Evolutionary conservation across 2,888 invertebrate genomes (phyloP), one percentile per base, ranked within the genome.

Genomic region (Parochlus steinenii): DNA sequence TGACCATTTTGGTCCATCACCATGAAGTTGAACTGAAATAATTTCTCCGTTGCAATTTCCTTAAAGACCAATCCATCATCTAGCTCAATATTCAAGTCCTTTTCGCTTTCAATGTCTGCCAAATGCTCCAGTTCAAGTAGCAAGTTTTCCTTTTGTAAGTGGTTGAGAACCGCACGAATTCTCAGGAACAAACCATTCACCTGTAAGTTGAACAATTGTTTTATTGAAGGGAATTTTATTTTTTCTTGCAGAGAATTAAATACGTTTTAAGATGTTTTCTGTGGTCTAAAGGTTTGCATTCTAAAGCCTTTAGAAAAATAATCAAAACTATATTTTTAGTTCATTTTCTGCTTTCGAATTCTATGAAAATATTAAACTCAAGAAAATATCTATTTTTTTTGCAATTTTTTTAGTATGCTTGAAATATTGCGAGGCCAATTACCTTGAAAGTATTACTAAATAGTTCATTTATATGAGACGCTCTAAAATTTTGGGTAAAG

Each of bases 391-490:
- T n/a, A n/a, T n/a, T n/a, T n/a, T n/a, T n/a, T n/a, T n/a, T n/a
- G n/a, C n/a, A n/a, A n/a, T n/a, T n/a, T n/a, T n/a, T n/a, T n/a
- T n/a, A n/a, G n/a, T n/a, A n/a, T n/a, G n/a, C n/a, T n/a, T n/a
- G n/a, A n/a, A n/a, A n/a, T n/a, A n/a, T n/a, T n/a, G n/a, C n/a
- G n/a, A n/a, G n/a, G n/a, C n/a, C n/a, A n/a, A n/a, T n/a, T n/a
- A 36, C 36, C 17, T 36, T 36, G 11, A 36, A 36, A 6, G 30
- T 24, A 18, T 36, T 29, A 30, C 36, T 36, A 19, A 36, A 36
- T 8, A 36, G 20, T 36, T 36, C 36, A 23, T 24, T 36, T 8
- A 24, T 36, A 10, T 30, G 22, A 2, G 36, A 22, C 14, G 23
- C 7, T 1, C 12, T 4, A 23, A 36, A 36, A 4, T 12, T 18